Evolutionary conservation across 2,888 invertebrate species (phyloP).

Genomic region (Neocrepidodera transversa): DNA sequence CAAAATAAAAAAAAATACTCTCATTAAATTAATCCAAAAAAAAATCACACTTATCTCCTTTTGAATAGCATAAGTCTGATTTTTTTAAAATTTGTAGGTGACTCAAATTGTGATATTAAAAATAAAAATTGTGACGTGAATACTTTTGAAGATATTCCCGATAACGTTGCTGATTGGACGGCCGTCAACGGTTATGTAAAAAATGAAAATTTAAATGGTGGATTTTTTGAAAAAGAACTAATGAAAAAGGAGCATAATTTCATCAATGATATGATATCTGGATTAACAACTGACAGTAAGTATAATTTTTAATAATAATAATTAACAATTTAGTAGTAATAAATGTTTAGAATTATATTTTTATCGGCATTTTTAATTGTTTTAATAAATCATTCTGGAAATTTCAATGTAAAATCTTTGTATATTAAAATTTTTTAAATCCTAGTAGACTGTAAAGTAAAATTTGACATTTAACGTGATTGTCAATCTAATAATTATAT

Average conservation of each 20-base stretch:
- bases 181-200: constrained; percentile 43
- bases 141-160: constrained; percentile 28
- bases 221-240: constrained; percentile 46
- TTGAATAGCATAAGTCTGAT: background rate
- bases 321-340: background rate
- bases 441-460: too few relatives aligned
- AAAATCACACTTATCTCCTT: background rate
- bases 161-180: constrained; percentile 32
- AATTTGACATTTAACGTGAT: too few relatives aligned
- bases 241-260: constrained; percentile 50
- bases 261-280: constrained; percentile 45
- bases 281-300: constrained; percentile 46
- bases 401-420: too few relatives aligned
- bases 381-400: too few relatives aligned
- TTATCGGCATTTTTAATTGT: too few relatives aligned
- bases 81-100: constrained; percentile 26
- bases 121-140: constrained; percentile 26
- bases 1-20: too few relatives aligned
- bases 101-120: constrained; percentile 44
- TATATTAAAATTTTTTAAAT: too few relatives aligned
- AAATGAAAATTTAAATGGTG: constrained; percentile 45
- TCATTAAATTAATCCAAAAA: background rate
- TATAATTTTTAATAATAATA: constrained; percentile 1
- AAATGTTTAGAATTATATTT: too few relatives aligned
- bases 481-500: too few relatives aligned